These are phyloP conservation scores for Calephelis nemesis DNA, from an alignment of 1,140 invertebrate genomes.

Conservation along the genomic window DNA sequence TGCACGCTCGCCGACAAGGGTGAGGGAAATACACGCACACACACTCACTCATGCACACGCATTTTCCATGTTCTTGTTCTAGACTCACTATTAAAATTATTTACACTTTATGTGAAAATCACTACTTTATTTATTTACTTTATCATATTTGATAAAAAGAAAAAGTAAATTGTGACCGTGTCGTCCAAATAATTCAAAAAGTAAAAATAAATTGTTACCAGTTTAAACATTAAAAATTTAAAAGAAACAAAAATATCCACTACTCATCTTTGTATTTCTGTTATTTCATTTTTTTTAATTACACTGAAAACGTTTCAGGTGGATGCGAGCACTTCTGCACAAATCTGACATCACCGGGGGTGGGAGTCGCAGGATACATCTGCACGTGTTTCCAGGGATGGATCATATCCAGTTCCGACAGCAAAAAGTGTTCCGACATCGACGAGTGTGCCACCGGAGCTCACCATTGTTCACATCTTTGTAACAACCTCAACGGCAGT, in stretches of 20 bases:
- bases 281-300: neutral
- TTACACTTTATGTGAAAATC: no score
- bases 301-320: conserved; percentile 74
- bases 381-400: conserved; percentile 93
- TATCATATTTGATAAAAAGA: no score
- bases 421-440: conserved; percentile 91
- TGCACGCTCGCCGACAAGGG: conserved; percentile 85
- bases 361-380: conserved; percentile 89
- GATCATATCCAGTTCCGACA: conserved; percentile 86
- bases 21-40: conserved; percentile 20
- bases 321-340: conserved; percentile 96
- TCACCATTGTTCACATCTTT: conserved; percentile 95
- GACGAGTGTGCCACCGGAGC: conserved; percentile 92
- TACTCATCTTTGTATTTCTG: neutral
- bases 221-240: no score
- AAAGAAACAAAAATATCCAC: no score
- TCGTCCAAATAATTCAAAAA: no score
- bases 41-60: no score
- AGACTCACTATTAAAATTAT: no score
- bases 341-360: conserved; percentile 84
- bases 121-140: no score
- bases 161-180: no score
- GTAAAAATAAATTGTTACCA: no score
- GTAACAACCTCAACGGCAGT: conserved; percentile 94
- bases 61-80: no score